phyloP scores from a whole-genome alignment of 1,140 invertebrate species.

The Centruroides vittatus region DNA sequence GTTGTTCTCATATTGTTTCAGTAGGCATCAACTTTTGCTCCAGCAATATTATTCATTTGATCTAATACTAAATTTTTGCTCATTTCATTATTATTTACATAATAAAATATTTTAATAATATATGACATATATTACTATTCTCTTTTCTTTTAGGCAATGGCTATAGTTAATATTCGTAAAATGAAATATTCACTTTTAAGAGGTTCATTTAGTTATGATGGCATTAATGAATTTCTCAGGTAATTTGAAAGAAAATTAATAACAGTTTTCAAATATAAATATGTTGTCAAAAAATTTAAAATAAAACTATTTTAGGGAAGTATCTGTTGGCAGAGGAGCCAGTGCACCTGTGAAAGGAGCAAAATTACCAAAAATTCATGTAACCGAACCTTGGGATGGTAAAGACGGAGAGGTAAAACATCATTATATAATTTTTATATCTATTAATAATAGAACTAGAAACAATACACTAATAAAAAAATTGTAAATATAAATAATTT shows the following conservation, averaged over 20 bases:
- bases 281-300: not conserved
- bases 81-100: too few species aligned
- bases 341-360: conserved; percentile 78
- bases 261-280: not conserved
- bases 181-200: conserved; percentile 88
- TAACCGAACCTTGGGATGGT: conserved; percentile 81
- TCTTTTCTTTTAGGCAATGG: conserved; percentile 49
- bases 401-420: conserved; percentile 67
- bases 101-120: too few species aligned
- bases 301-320: conserved; percentile 45
- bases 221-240: conserved; percentile 87
- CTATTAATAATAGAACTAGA: too few species aligned
- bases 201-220: conserved; percentile 86
- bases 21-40: too few species aligned
- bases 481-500: too few species aligned
- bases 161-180: conserved; percentile 90
- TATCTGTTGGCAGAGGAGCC: conserved; percentile 86
- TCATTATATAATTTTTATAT: too few species aligned
- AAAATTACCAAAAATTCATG: conserved; percentile 58
- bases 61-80: too few species aligned
- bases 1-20: too few species aligned
- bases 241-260: conserved; percentile 21
- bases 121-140: too few species aligned
- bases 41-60: too few species aligned
- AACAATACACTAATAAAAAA: too few species aligned